Evolutionary conservation across 2,113 vertebrate species (phyloP).

Genomic region (Passer domesticus): DNA sequence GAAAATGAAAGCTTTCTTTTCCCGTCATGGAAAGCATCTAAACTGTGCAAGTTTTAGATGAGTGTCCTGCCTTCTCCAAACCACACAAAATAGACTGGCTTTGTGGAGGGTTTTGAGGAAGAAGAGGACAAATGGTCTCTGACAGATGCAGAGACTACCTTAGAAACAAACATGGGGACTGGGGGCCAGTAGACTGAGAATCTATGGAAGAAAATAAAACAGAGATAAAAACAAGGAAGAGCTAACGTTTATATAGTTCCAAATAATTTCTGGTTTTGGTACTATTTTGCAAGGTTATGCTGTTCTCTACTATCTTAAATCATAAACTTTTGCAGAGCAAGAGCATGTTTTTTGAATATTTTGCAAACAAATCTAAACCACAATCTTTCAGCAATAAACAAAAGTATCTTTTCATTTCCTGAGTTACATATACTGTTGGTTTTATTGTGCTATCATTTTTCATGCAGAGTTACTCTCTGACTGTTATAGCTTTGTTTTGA

Average conservation of each 20-base stretch:
- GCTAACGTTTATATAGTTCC: not conserved
- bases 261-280: not conserved
- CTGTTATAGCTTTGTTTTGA: not conserved
- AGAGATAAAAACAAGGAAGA: not conserved
- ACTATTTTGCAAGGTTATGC: not conserved
- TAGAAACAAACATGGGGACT: fast-evolving
- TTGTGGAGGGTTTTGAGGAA: not conserved
- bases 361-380: not conserved
- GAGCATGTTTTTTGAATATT: not conserved
- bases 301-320: not conserved
- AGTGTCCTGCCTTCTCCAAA: not conserved
- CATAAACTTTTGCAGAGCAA: not conserved
- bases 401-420: not conserved
- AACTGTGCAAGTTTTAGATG: not conserved
- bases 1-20: not conserved
- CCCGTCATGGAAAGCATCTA: not conserved
- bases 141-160: not conserved
- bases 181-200: not conserved
- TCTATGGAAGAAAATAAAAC: not conserved
- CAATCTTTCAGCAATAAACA: not conserved
- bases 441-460: not conserved
- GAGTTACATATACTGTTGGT: not conserved
- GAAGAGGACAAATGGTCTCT: not conserved
- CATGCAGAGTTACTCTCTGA: not conserved
- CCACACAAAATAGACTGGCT: not conserved